Evolutionary conservation across 92 coral and sea anemone species (phyloP), one percentile per base, ranked within the genome.

Genomic region (Metridium senile): DNA sequence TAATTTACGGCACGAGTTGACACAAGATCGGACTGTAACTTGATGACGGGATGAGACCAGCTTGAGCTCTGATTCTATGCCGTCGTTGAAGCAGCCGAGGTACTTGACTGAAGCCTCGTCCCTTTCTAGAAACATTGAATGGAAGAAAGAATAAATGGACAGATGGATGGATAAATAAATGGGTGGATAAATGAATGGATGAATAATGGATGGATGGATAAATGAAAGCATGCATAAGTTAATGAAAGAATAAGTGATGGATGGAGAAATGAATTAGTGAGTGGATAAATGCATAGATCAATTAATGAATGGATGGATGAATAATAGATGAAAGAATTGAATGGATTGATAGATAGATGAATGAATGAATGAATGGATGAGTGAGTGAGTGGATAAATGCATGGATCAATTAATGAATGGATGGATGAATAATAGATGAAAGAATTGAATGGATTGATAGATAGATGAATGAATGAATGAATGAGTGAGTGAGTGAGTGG

Each of bases 1-100:
- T 35, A 62, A 13, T 32, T 57, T 11, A 0, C 69, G 83, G 56
- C 90, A 86, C 39, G 69, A 63, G 1, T 27, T 64, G 13, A 79
- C 49, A 46, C 90, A 86, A 0, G 83, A 26, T 34, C 28, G 82
- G 34, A 82, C 90, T 18, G 73, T 46, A 39, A 76, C 26, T 26
- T 33, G 63, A 17, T 20, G 10, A 43, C 74, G 82, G 23, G 32
- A 11, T 7, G 59, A 64, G 49, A 76, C 29, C n/a, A 76, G 43
- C 39, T 66, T 76, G 47, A 76, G 74, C 54, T 70, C 74, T 2
- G 74, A 70, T 11, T 45, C 21, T 2, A 70, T 56, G n/a, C 74
- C 74, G 61, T 70, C 74, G 9, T 26, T 70, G 13, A 70, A 70
- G 39, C 74, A 70, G 2, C 74, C 74, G 19, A 70, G 74, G 62